phyloP scores from a whole-genome alignment of 2,888 invertebrate genomes.

The Coremacera marginata region DNA sequence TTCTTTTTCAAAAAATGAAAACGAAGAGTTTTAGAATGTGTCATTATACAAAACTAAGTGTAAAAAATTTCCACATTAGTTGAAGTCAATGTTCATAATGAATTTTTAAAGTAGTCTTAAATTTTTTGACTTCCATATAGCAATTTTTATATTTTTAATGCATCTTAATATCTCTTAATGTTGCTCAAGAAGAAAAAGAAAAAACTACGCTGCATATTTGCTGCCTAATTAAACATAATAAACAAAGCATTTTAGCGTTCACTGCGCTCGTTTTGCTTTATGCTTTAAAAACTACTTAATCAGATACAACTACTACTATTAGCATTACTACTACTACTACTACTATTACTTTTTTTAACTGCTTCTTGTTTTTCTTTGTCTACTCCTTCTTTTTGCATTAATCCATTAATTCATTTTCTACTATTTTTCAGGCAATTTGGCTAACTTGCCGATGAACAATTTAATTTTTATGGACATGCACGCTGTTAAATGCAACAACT shows the following conservation, averaged over 20 bases:
- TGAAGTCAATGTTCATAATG: too few relatives aligned
- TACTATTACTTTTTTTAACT: not conserved
- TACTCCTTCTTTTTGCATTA: not conserved
- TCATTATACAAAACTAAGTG: too few relatives aligned
- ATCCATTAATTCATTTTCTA: not conserved
- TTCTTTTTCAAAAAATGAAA: too few relatives aligned
- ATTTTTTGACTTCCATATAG: too few relatives aligned
- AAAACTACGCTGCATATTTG: not conserved
- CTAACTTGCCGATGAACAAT: slow-evolving; percentile 47
- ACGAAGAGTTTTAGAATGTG: too few relatives aligned
- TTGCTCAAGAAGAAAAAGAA: too few relatives aligned
- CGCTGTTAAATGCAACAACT: slow-evolving; percentile 37
- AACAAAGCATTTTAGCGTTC: not conserved
- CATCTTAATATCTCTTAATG: too few relatives aligned
- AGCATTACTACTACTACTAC: not conserved
- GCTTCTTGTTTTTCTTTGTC: not conserved
- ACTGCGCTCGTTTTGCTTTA: not conserved
- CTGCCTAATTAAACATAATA: slow-evolving; percentile 25
- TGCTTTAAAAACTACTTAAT: not conserved
- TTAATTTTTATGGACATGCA: slow-evolving; percentile 65
- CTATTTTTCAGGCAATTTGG: slow-evolving; percentile 31
- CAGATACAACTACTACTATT: not conserved
- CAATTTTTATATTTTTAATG: too few relatives aligned
- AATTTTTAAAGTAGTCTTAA: too few relatives aligned
- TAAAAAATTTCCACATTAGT: too few relatives aligned